Evolutionary conservation across 1,140 invertebrate genomes (phyloP).

Genomic region (Leptinotarsa undecemlineata): DNA sequence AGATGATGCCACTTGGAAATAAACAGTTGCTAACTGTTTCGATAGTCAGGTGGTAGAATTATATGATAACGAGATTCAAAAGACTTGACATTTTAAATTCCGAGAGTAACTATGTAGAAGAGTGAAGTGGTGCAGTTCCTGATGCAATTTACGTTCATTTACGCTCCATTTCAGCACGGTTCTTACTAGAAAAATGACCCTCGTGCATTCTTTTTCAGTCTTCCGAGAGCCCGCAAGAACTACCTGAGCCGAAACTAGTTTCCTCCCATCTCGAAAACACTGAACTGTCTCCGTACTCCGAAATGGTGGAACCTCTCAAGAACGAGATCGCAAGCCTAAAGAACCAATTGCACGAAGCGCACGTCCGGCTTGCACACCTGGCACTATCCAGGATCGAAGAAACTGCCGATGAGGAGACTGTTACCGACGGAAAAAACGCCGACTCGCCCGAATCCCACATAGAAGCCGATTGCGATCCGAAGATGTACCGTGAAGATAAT

Average conservation of each 20-base stretch:
- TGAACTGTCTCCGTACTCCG: constrained; percentile 44
- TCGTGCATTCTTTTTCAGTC: constrained; percentile 41
- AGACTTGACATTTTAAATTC: too few relatives aligned
- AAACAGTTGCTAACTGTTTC: too few relatives aligned
- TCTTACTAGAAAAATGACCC: too few relatives aligned
- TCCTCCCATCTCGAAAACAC: constrained; percentile 49
- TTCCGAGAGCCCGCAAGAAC: constrained; percentile 52
- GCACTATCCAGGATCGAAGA: constrained; percentile 41
- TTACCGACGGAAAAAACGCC: constrained; percentile 39
- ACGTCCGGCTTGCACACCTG: constrained; percentile 57
- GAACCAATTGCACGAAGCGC: constrained; percentile 60
- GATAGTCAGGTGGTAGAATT: too few relatives aligned
- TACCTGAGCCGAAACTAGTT: constrained; percentile 53
- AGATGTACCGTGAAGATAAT: constrained; percentile 43
- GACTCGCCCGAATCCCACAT: constrained; percentile 53
- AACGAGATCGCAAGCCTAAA: constrained; percentile 61
- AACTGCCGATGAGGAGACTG: constrained; percentile 40
- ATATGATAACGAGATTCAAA: too few relatives aligned
- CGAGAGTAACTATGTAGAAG: background rate
- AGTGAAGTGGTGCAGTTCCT: background rate
- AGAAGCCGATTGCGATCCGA: constrained; percentile 50
- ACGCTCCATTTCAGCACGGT: background rate
- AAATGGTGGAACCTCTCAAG: constrained; percentile 56
- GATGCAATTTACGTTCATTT: background rate
- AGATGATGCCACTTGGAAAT: too few relatives aligned